Conservation (phyloP, 2,113 vertebrate species). For the Mohoua ochrocephala region DNA sequence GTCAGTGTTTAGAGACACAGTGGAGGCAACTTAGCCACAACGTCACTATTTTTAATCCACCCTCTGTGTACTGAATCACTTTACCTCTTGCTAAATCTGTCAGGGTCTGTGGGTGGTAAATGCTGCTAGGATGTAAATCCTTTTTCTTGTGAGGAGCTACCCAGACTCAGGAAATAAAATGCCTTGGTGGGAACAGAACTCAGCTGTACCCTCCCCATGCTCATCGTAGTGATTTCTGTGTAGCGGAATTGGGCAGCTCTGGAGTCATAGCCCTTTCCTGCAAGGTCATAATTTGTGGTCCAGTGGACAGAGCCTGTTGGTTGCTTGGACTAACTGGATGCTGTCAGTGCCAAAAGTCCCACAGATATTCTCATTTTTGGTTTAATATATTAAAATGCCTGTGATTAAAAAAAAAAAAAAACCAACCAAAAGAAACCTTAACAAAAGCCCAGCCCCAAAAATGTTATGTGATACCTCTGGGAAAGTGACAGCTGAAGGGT, state of each 20-base stretch:
- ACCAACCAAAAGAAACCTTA: accelerated
- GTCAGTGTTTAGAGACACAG: not conserved
- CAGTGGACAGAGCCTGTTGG: not conserved
- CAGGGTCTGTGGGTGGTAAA: conserved; percentile 57
- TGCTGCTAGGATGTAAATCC: conserved; percentile 20
- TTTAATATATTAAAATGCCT: not conserved
- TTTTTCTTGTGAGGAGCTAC: conserved; percentile 16
- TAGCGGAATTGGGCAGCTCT: not conserved
- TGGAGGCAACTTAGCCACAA: conserved; percentile 12
- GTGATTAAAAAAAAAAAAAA: not conserved
- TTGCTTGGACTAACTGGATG: not conserved
- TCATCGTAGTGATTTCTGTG: not conserved
- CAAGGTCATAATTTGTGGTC: not conserved
- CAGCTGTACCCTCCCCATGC: not conserved
- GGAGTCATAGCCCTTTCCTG: not conserved
- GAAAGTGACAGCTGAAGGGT: not conserved
- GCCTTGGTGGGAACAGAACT: not conserved
- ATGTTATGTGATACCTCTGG: not conserved
- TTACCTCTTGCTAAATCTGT: conserved; percentile 61
- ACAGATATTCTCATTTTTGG: not conserved
- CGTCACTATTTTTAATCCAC: conserved; percentile 66
- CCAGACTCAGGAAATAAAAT: not conserved
- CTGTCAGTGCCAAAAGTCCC: not conserved
- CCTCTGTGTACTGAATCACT: conserved; percentile 64
- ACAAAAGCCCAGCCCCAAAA: not conserved